Conservation (phyloP, 2,888 invertebrate species). For the Sesia apiformis region DNA sequence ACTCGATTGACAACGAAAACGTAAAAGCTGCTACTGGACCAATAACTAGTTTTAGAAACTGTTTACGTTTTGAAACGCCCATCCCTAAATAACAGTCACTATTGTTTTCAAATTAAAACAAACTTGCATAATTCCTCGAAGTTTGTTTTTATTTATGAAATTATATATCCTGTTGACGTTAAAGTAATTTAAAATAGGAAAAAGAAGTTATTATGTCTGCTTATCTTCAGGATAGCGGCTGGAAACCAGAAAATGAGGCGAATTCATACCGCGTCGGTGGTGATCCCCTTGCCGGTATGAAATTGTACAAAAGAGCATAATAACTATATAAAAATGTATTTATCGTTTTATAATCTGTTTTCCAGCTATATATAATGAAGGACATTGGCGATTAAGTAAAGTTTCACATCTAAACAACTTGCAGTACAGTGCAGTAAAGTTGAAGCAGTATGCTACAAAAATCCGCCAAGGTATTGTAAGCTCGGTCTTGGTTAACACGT, state of each 20-base stretch:
- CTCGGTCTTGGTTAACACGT: constrained; percentile 27
- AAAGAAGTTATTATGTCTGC: not conserved
- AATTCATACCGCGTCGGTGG: not conserved
- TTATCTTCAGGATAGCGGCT: not conserved
- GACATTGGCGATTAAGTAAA: constrained; percentile 45
- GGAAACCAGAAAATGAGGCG: not conserved
- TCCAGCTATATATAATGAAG: constrained; percentile 57
- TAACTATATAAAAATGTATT: not conserved
- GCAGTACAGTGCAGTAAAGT: constrained; percentile 37
- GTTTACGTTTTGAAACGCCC: no score
- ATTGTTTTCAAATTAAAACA: no score
- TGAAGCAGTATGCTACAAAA: constrained; percentile 59
- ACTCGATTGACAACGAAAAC: no score
- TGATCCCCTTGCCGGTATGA: not conserved
- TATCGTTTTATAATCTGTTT: not conserved
- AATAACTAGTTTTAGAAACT: no score
- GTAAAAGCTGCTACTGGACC: no score
- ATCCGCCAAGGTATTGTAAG: constrained; percentile 48
- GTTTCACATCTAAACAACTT: constrained; percentile 56
- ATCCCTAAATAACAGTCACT: no score
- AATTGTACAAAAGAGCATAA: not conserved
- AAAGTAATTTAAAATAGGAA: no score
- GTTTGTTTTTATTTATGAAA: no score
- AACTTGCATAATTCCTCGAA: no score
- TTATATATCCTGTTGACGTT: no score